A percentile compares a stretch with the other conserved stretches of the same genome.
These are phyloP conservation scores for cattle (Bos taurus) DNA, from an alignment of 2,113 vertebrate species.

Conservation along the genomic window ARS-UCD2.0 NC_037329.1:100445501-100446000, in stretches of 20 bases:
- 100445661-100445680: not conserved
- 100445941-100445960: not conserved
- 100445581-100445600: not conserved
- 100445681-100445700: not conserved
- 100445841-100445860: not conserved
- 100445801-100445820: not conserved
- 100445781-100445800: not conserved
- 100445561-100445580: not conserved
- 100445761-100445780: not conserved
- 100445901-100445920: not conserved
- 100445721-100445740: not conserved
- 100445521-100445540: not conserved
- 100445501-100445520: not conserved
- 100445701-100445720: not conserved
- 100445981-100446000: not conserved
- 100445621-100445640: not conserved
- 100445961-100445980: not conserved
- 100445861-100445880: not conserved
- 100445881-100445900: not conserved
- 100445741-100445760: not conserved
- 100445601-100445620: conserved; percentile 16
- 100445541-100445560: not conserved
- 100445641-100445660: not conserved
- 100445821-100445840: not conserved
- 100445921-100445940: conserved; percentile 27